Evolutionary conservation across 2,888 invertebrate genomes (phyloP).

Genomic region (Acleris laterana): DNA sequence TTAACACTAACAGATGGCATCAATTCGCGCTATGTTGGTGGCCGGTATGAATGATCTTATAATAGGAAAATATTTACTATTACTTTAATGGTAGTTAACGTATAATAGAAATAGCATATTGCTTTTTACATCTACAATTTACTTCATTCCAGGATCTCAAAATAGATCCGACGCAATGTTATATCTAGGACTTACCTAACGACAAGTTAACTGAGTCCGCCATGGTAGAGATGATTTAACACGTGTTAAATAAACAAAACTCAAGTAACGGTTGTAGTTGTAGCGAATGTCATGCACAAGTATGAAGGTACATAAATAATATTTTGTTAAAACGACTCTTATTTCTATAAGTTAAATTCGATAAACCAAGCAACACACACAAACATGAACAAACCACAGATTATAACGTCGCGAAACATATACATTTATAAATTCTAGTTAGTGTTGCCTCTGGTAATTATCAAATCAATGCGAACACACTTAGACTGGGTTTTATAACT

Average conservation of each 20-base stretch:
- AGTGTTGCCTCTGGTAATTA: no score
- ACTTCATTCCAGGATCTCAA: constrained; percentile 9
- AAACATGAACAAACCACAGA: no score
- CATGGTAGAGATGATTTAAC: constrained; percentile 16
- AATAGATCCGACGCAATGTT: constrained; percentile 15
- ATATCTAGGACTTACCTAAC: constrained; percentile 29
- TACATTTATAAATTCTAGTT: no score
- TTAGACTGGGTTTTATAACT: no score
- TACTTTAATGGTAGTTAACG: not conserved
- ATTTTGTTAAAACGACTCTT: not conserved
- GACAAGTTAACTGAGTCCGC: constrained; percentile 23
- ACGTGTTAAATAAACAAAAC: constrained; percentile 28
- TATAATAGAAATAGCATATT: not conserved
- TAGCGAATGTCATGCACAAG: constrained; percentile 8
- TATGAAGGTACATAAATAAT: not conserved
- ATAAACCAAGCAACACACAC: no score
- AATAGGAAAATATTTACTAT: not conserved
- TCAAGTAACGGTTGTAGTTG: constrained; percentile 1
- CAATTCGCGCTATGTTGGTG: not conserved
- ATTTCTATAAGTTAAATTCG: no score
- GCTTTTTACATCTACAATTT: not conserved
- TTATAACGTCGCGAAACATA: no score
- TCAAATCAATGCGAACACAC: no score
- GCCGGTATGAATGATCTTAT: not conserved
- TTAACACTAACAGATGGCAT: not conserved